Base-by-base conservation (phyloP, 2,797 vertebrate genomes). In the Naso thynnoides region DNA sequence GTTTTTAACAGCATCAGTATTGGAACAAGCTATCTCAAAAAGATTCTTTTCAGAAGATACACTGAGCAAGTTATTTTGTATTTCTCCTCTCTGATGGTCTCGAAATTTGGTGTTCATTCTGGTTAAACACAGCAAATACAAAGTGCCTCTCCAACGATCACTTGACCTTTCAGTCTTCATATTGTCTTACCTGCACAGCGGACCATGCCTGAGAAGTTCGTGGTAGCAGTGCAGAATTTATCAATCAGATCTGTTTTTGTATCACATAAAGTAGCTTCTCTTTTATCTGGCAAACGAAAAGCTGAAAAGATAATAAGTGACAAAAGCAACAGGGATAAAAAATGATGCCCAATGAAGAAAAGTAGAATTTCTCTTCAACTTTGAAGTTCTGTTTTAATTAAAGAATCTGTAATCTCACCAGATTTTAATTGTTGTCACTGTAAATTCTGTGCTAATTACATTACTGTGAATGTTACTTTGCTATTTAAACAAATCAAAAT, bases 401-500 rank as follows among this genome's bases (percentile, higher is more conserved):
- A 4, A 21, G 41, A 7, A 52, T 16, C 11, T 15, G 21, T n/a
- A 11, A 0, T 44, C 18, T 44, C 16, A 15, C 5, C 13, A 36
- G 0, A 55, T 3, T 69, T 42, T 69, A 21, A 4, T 67, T n/a
- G 3, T 41, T 13, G 1, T 70, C 19, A 24, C 44, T 73, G 3
- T 81, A n/a, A 71, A 53, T 65, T 21, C 38, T 78, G 19, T 81
- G 52, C 49, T 42, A 2, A 80, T 66, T 21, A 38, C 31, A 24
- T 50, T 55, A 36, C 15, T 72, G 23, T 66, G 31, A 59, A 6
- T 66, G 9, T 57, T 18, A 55, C 42, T 62, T 48, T 3, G 2
- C n/a, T 7, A 11, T 65, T 54, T 62, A 67, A 56, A 86, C 90
- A 10, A 83, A 55, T 93, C 89, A 91, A 96, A 87, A 92, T 88